Evolutionary conservation across 2,797 vertebrate genomes (phyloP).

Genomic region (Anguilla megastoma): DNA sequence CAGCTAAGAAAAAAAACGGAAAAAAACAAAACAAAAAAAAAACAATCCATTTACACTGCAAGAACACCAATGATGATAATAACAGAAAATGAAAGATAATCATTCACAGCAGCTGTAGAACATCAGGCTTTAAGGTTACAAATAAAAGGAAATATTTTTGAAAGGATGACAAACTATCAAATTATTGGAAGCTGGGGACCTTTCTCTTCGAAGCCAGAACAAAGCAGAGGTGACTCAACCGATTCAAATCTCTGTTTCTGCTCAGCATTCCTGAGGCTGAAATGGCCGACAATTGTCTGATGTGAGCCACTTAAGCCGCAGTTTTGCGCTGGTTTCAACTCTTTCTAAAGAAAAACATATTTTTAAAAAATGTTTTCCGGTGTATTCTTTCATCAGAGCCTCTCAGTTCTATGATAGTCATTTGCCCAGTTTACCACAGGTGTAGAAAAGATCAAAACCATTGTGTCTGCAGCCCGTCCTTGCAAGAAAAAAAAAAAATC

Average conservation of each 20-base stretch:
- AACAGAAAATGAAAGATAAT: constrained; percentile 26
- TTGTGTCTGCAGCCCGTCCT: not conserved
- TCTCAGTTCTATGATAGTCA: not conserved
- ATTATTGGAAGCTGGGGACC: constrained; percentile 17
- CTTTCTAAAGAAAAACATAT: not conserved
- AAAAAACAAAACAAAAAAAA: constrained; percentile 11
- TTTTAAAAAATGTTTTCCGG: not conserved
- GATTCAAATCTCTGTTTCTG: constrained; percentile 24
- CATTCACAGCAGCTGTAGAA: constrained; percentile 13
- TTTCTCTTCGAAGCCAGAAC: not conserved
- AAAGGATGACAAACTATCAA: constrained; percentile 35
- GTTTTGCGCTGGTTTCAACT: not conserved
- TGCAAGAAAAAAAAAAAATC: too few species aligned
- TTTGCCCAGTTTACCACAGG: constrained; percentile 15
- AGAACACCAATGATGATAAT: constrained; percentile 32
- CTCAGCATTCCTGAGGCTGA: constrained; percentile 14
- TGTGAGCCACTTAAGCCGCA: constrained; percentile 14
- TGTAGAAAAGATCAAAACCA: not conserved
- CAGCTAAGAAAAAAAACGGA: constrained; percentile 4
- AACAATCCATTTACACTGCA: constrained; percentile 26
- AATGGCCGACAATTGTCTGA: not conserved
- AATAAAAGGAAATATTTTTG: constrained; percentile 8
- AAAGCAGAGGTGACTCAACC: constrained; percentile 30
- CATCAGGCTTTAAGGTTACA: constrained; percentile 20
- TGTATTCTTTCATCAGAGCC: not conserved